Evolutionary conservation across 2,113 vertebrate genomes (phyloP), one percentile per base, ranked within the genome.

Genomic region (Donacobius atricapilla): DNA sequence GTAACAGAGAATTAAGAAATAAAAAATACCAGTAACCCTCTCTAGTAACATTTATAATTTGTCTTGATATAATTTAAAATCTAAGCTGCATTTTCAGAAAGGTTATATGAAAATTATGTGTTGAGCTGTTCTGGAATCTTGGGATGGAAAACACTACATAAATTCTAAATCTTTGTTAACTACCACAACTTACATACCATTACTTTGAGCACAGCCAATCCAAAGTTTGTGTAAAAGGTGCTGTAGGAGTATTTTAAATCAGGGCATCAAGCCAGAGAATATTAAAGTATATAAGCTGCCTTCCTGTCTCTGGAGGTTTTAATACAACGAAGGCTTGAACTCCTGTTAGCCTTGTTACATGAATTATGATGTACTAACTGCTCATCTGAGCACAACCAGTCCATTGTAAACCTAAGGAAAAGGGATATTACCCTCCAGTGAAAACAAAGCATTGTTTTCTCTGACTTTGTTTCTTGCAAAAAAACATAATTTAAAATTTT

Each of bases 291-390:
- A 71, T 75, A 83, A 87, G 37, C 61, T 84, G 73, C 81, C 83
- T 94, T 83, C 47, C 51, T 56, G 50, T 51, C 94, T 86, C 93
- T 86, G 50, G 79, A 65, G 75, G 47, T 65, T 93, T 88, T 66
- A 93, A 73, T 58, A 83, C 31, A 58, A 81, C 0, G 2, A 93
- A 81, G n/a, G 33, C 39, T 86, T 94, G 94, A 97, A 93, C 76
- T 94, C 88, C 82, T 94, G 75, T 86, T 95, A 90, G 88, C 83
- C 90, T 94, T 72, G 70, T 73, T 85, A 69, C 33, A 57, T 63
- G 73, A 94, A 70, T 81, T 93, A 92, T 0, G 42, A 86, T 47
- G 53, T 37, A 93, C 75, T 83, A 80, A 90, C 58, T 88, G 31
- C 39, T 77, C 92, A 88, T 65, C 75, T 93, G 91, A 92, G 83